Evolutionary conservation across 53 echinoderm and acorn worm genomes (phyloP).

Genomic region (Holothuria leucospilota): DNA sequence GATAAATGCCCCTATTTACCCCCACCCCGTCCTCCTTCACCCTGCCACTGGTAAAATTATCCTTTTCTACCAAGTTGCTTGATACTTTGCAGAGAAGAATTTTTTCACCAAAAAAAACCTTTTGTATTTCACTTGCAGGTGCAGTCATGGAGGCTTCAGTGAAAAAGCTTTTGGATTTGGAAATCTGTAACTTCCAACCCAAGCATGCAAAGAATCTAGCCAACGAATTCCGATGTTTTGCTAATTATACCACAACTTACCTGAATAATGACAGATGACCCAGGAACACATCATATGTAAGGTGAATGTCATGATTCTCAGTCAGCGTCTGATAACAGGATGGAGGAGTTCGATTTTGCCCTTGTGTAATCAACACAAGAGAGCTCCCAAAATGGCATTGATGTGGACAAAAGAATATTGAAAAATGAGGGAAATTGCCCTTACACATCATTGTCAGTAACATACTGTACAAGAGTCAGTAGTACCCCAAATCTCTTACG

Average conservation of each 20-base stretch:
- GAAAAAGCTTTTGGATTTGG: slow-evolving; percentile 47
- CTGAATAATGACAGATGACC: slow-evolving; percentile 50
- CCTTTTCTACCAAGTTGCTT: not conserved
- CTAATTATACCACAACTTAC: slow-evolving; percentile 66
- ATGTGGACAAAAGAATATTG: too few species aligned
- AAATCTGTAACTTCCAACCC: slow-evolving; percentile 67
- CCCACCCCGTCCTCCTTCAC: too few species aligned
- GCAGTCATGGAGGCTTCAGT: slow-evolving; percentile 70
- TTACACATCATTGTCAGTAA: too few species aligned
- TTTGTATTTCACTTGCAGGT: slow-evolving; percentile 59
- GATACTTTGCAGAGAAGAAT: not conserved
- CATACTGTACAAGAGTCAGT: too few species aligned
- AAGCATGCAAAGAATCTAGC: slow-evolving; percentile 73
- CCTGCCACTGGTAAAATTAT: too few species aligned
- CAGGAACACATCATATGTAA: not conserved
- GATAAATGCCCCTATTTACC: too few species aligned
- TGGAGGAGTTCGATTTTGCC: too few species aligned
- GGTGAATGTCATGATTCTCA: not conserved
- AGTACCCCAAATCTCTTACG: too few species aligned
- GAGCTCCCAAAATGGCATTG: too few species aligned
- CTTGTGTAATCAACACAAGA: too few species aligned
- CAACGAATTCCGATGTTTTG: slow-evolving; percentile 76
- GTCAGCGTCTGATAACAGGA: not conserved
- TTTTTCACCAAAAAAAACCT: not conserved
- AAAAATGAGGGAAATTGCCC: too few species aligned